These are phyloP conservation scores for Laterallus jamaicensis DNA, from an alignment of 2,113 vertebrate genomes.

Conservation along the genomic window DNA sequence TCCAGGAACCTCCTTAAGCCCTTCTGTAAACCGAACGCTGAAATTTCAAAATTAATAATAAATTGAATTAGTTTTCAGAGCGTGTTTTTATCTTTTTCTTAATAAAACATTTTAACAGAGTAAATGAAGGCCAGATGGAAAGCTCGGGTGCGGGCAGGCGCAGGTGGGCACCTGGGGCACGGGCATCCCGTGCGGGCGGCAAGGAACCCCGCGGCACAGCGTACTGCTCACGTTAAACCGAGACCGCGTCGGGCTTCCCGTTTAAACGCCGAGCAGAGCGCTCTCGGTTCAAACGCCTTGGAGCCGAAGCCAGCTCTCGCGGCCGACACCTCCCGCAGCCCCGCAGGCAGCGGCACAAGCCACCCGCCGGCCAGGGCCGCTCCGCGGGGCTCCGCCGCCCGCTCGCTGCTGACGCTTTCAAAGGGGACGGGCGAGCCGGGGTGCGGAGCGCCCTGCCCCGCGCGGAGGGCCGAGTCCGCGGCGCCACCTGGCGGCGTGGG, in stretches of 20 bases:
- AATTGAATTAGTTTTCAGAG: not conserved
- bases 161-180: fast-evolving
- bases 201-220: not conserved
- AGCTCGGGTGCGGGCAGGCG: fast-evolving
- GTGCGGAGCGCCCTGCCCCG: too few relatives aligned
- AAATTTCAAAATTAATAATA: not conserved
- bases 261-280: not conserved
- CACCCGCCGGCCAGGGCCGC: not conserved
- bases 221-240: fast-evolving
- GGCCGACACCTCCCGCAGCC: too few relatives aligned
- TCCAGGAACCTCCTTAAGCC: not conserved
- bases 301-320: fast-evolving
- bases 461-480: not conserved
- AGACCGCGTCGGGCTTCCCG: fast-evolving
- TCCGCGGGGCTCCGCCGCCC: not conserved
- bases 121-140: not conserved
- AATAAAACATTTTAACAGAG: not conserved
- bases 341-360: not conserved
- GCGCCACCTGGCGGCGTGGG: not conserved
- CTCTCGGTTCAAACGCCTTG: fast-evolving
- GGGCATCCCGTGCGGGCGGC: not conserved
- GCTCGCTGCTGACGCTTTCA: fast-evolving
- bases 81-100: not conserved
- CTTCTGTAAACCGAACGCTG: not conserved
- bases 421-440: too few relatives aligned